These are phyloP conservation scores for Allobates femoralis DNA, from an alignment of 2,797 vertebrate species.

Conservation along the genomic window DNA sequence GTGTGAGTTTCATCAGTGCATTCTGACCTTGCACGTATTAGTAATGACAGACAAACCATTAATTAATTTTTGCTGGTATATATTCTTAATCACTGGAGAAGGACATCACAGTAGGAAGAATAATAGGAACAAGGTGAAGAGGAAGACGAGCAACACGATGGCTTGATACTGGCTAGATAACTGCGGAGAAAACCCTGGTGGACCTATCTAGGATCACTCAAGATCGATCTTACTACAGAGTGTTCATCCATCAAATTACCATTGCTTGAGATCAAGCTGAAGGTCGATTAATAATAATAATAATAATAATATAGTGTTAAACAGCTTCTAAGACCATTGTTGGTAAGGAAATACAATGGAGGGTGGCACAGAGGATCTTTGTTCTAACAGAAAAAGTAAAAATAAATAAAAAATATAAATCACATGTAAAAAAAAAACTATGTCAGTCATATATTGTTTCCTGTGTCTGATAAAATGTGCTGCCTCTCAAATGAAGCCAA, in stretches of 20 bases:
- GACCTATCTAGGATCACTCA: no score
- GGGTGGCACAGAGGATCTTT: background rate
- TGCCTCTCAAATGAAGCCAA: background rate
- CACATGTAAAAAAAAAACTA: background rate
- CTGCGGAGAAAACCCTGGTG: no score
- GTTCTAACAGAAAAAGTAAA: background rate
- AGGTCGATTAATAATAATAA: no score
- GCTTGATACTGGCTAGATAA: no score
- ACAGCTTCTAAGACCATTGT: background rate
- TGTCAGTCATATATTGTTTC: background rate
- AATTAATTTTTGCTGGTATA: background rate
- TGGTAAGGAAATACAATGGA: background rate
- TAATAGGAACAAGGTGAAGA: no score
- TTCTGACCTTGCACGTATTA: constrained; percentile 31
- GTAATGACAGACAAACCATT: background rate
- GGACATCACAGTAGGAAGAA: no score
- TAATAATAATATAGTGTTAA: background rate
- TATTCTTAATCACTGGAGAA: no score
- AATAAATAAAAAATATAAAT: background rate
- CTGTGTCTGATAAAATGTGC: background rate
- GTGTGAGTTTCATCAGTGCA: constrained; percentile 24
- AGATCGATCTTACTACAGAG: no score
- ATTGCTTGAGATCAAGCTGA: no score
- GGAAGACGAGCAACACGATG: no score
- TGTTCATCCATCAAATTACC: no score